Evolutionary conservation across 2,888 invertebrate genomes (phyloP), one percentile per base, ranked within the genome.

Genomic region (Abscondita cerata): DNA sequence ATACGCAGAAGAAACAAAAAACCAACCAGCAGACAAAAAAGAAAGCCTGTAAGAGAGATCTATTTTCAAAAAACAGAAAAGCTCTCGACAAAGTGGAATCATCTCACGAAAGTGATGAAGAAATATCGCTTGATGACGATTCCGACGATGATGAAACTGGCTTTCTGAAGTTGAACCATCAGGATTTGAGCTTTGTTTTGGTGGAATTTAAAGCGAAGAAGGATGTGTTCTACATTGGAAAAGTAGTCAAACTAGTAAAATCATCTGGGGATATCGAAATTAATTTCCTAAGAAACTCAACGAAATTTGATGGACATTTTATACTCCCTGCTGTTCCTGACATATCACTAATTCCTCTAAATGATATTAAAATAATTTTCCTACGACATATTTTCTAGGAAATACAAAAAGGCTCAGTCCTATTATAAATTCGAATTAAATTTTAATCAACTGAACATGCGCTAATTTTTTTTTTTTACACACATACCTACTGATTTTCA

Each of bases 391-490:
- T n/a, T 12, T 41, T 12, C 9, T 13, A 41, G 16, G 15, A 41
- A 41, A 13, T 16, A 16, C 41, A 13, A 41, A 41, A 41, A 12
- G 41, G 41, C 15, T 41, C 41, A 41, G 9, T 13, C 41, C 2
- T 41, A 15, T 13, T 41, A 41, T 41, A 41, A 41, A 41, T 41
- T 41, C 15, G 41, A 41, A 16, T 15, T 41, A 12, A 41, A 41
- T 41, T 41, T 41, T 16, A 13, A 3, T 3, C 2, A 13, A 4
- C 15, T 41, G 4, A 41, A 41, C 9, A 13, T 41, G 12, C 15
- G 41, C 2, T 41, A 41, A 41, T n/a, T n/a, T n/a, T n/a, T n/a
- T n/a, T n/a, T n/a, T n/a, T n/a, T n/a, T n/a, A n/a, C n/a, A n/a
- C n/a, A n/a, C n/a, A n/a, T n/a, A n/a, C n/a, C n/a, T n/a, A n/a